A percentile compares a stretch with the other conserved stretches of the same genome.
Conservation (phyloP, 2,888 invertebrate genomes). For the Strigamia transsilvanica region DNA sequence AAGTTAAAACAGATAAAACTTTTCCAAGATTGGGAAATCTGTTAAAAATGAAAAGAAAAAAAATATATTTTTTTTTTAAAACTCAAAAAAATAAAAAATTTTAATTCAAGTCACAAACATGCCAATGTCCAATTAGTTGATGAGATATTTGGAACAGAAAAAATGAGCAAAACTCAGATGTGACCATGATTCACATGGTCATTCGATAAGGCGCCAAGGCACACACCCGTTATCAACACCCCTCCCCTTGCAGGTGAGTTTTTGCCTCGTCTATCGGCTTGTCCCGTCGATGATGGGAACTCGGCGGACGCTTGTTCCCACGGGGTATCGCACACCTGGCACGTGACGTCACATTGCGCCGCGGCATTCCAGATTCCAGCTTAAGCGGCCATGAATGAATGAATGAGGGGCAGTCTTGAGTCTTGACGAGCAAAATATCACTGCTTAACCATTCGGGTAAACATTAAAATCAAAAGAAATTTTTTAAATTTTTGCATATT, state of each 20-base stretch:
- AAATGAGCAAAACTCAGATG: neutral
- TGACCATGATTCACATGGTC: neutral
- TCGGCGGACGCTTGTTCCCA: slow-evolving; percentile 40
- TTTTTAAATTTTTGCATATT: neutral
- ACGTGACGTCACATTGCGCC: slow-evolving; percentile 51
- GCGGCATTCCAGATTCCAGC: slow-evolving; percentile 39
- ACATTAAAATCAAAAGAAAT: no score
- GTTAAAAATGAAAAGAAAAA: neutral
- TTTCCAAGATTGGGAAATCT: no score
- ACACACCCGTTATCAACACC: slow-evolving; percentile 22
- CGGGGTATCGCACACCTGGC: slow-evolving; percentile 51
- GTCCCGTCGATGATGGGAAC: slow-evolving; percentile 48
- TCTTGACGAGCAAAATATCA: neutral
- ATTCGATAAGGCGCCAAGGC: neutral
- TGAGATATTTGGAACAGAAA: neutral
- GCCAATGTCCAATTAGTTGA: neutral
- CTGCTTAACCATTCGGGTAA: neutral
- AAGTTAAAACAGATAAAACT: neutral
- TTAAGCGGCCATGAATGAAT: slow-evolving; percentile 18
- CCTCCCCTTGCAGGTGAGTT: slow-evolving; percentile 18
- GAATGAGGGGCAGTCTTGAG: neutral
- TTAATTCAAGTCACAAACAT: neutral
- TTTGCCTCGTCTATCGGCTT: slow-evolving; percentile 26
- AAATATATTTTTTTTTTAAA: no score
- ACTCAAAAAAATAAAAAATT: neutral